phyloP scores from a whole-genome alignment of 2,888 invertebrate species.

The Meghimatium bilineatum region DNA sequence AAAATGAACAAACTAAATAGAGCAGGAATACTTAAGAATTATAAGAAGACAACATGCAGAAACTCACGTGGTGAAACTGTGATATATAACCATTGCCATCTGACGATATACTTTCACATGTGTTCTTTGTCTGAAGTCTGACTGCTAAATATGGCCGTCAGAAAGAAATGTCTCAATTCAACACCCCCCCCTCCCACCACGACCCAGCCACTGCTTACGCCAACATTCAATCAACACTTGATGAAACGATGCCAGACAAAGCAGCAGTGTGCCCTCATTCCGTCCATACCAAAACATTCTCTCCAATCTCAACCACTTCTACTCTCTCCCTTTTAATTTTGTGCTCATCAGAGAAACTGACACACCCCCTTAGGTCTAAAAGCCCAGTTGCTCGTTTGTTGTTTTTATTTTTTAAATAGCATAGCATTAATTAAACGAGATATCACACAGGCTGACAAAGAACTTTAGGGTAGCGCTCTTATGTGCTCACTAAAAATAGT shows the following conservation, averaged over 20 bases:
- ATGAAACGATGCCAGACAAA: slow-evolving; percentile 14
- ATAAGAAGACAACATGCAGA: too few species aligned
- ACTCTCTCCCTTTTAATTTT: slow-evolving; percentile 5
- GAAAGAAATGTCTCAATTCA: neutral
- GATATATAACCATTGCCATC: too few species aligned
- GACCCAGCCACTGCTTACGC: slow-evolving; percentile 3
- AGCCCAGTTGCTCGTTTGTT: neutral
- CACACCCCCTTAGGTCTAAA: neutral
- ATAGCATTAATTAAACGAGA: neutral
- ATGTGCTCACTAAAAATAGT: neutral
- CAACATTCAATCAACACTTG: slow-evolving; percentile 28
- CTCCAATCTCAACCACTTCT: neutral
- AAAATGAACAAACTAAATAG: too few species aligned
- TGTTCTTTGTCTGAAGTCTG: slow-evolving; percentile 5
- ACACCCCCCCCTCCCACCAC: neutral
- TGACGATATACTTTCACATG: neutral
- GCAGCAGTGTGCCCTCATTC: slow-evolving; percentile 3
- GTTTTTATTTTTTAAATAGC: neutral
- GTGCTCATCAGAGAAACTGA: neutral
- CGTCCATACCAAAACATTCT: neutral
- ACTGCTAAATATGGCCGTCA: neutral
- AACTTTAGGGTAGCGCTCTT: neutral
- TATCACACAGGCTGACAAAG: neutral
- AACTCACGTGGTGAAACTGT: too few species aligned
- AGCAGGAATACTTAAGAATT: too few species aligned